Conservation (phyloP, 37 sponge, comb jelly and placozoan species). For the Cliona cf. orientalis region DNA sequence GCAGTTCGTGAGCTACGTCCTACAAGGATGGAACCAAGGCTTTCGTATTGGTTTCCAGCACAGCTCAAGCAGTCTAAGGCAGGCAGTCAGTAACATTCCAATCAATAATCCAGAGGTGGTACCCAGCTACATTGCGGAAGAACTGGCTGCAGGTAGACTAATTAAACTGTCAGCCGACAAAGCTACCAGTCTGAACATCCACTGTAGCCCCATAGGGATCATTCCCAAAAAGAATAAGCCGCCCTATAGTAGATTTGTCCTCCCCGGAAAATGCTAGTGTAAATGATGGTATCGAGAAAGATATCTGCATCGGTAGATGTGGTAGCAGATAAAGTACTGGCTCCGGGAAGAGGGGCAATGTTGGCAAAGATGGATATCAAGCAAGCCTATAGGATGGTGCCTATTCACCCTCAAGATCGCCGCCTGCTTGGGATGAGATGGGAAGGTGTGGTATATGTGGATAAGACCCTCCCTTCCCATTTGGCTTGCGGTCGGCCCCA, state of each 20-base stretch:
- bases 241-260: no score
- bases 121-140: not conserved
- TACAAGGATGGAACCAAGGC: not conserved
- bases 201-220: no score
- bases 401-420: not conserved
- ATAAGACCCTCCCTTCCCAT: slow-evolving; percentile 20
- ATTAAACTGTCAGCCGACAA: not conserved
- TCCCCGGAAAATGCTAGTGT: no score
- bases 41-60: not conserved
- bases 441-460: slow-evolving; percentile 1
- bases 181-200: no score
- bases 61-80: not conserved
- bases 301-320: no score
- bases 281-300: no score
- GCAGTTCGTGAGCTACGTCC: not conserved
- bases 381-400: no score
- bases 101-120: not conserved
- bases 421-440: slow-evolving; percentile 10
- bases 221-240: no score
- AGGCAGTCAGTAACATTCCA: slow-evolving; percentile 12
- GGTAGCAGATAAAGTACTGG: not conserved
- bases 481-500: no score
- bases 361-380: no score
- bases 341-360: not conserved
- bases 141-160: not conserved